phyloP scores from a whole-genome alignment of 1,140 invertebrate genomes.

The Rhyacophila brunnea region DNA sequence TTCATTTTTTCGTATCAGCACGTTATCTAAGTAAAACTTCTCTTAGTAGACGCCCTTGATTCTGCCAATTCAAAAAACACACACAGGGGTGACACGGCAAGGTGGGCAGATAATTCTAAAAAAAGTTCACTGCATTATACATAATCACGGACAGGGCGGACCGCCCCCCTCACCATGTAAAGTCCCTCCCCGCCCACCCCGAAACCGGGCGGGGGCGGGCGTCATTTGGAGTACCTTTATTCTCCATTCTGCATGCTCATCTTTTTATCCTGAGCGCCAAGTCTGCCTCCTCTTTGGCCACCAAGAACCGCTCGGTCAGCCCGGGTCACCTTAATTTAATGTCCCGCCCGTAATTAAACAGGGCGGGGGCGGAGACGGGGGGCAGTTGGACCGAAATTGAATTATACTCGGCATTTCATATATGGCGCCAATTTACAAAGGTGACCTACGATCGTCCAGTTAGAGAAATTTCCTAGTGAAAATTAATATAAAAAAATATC shows the following conservation, averaged over 20 bases:
- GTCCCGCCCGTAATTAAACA: conserved; percentile 37
- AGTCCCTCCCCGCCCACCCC: conserved; percentile 1
- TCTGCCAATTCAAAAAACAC: too few relatives aligned
- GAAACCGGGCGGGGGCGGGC: conserved; percentile 8
- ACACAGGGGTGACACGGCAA: too few relatives aligned
- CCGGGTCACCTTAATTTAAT: conserved; percentile 37
- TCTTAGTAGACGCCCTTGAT: too few relatives aligned
- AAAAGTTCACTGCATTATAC: neutral
- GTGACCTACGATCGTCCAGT: too few relatives aligned
- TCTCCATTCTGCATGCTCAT: conserved; percentile 34
- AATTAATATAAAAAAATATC: too few relatives aligned
- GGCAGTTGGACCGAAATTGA: conserved; percentile 31
- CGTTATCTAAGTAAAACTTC: too few relatives aligned
- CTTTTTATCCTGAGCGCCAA: conserved; percentile 22
- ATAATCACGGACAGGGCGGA: conserved; percentile 7
- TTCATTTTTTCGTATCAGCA: too few relatives aligned
- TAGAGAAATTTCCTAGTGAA: too few relatives aligned
- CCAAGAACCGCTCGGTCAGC: conserved; percentile 36
- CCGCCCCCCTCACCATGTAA: too few relatives aligned
- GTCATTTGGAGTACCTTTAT: conserved; percentile 29
- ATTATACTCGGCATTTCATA: conserved; percentile 31
- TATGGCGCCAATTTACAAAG: neutral
- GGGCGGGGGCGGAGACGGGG: conserved; percentile 22
- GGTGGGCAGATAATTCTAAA: too few relatives aligned
- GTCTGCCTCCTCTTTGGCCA: conserved; percentile 15